Conservation (phyloP, 2,113 vertebrate species). For the Seriola quinqueradiata region DNA sequence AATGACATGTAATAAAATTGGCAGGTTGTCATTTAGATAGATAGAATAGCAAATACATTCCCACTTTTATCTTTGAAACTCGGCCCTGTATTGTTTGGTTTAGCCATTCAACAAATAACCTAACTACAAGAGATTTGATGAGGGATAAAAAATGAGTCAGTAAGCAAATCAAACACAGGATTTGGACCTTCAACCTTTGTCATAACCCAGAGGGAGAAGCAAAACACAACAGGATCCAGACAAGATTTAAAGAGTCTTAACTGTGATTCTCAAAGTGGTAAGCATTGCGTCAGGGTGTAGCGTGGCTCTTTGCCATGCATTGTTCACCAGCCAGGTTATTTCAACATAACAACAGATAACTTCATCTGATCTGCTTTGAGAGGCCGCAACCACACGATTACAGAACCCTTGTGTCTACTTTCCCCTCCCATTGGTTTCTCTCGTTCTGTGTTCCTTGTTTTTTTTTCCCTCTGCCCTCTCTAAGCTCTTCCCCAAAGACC, state of each 20-base stretch:
- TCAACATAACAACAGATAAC: slow-evolving; percentile 41
- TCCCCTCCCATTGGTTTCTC: neutral
- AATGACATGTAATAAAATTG: no score
- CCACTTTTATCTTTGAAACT: no score
- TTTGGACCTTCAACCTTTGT: neutral
- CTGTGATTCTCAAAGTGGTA: neutral
- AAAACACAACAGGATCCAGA: neutral
- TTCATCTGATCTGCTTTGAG: slow-evolving; percentile 37
- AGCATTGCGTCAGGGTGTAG: neutral
- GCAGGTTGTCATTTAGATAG: no score
- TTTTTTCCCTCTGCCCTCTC: neutral
- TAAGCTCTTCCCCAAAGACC: slow-evolving; percentile 43
- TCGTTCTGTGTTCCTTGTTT: neutral
- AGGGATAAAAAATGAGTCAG: neutral
- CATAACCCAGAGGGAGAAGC: neutral
- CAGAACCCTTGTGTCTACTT: neutral
- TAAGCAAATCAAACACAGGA: neutral
- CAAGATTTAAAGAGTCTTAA: neutral
- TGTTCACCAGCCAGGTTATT: slow-evolving; percentile 46
- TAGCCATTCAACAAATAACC: no score
- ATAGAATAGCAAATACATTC: no score
- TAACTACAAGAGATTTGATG: neutral
- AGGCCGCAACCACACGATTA: slow-evolving; percentile 28
- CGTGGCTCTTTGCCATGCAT: slow-evolving; percentile 22
- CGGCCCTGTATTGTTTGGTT: no score